A percentile compares a stretch with the other conserved stretches of the same genome.
These are phyloP conservation scores for Lemur catta DNA, from an alignment of 2,797 vertebrate genomes.

Conservation along the genomic window DNA sequence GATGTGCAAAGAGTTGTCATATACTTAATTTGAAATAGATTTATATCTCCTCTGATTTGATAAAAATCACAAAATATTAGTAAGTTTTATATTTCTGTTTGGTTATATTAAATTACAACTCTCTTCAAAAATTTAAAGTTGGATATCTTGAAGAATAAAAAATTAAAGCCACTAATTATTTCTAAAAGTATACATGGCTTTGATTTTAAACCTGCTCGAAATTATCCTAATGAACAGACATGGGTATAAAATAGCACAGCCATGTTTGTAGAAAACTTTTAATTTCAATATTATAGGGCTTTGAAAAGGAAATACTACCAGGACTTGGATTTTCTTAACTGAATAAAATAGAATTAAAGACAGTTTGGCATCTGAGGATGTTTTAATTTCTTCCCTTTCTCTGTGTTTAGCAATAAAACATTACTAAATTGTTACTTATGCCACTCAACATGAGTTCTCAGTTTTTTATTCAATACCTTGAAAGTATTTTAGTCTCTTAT, in stretches of 20 bases:
- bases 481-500: not conserved
- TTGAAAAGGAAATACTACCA: slow-evolving; percentile 18
- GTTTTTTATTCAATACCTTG: not conserved
- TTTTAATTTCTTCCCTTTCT: not conserved
- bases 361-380: not conserved
- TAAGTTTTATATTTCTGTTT: slow-evolving; percentile 23
- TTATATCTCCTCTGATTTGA: not conserved
- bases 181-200: not conserved
- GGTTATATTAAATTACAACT: not conserved
- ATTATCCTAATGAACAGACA: not conserved
- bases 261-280: not conserved
- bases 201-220: slow-evolving; percentile 20
- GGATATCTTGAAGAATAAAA: not conserved
- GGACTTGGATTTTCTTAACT: not conserved
- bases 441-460: not conserved
- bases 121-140: not conserved
- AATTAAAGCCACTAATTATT: slow-evolving; percentile 1
- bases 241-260: not conserved
- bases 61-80: not conserved
- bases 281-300: not conserved
- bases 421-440: not conserved
- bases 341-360: not conserved
- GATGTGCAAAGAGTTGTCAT: not conserved
- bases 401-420: not conserved
- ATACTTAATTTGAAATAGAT: slow-evolving; percentile 1